Evolutionary conservation across 2,797 vertebrate species (phyloP).

Genomic region (Botia kubotai): DNA sequence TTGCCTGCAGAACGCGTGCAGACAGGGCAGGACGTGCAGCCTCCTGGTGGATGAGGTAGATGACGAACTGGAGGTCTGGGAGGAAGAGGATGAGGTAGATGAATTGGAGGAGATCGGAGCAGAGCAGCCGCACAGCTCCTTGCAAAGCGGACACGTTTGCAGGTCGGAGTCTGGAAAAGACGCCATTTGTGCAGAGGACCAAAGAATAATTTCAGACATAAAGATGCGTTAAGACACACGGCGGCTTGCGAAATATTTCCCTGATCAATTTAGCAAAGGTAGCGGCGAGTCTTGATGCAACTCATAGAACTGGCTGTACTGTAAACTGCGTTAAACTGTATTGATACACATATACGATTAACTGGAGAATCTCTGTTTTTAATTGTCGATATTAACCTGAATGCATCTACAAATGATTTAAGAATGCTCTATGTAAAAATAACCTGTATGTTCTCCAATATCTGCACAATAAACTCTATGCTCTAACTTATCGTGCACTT

Average conservation of each 20-base stretch:
- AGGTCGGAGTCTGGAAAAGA: constrained; percentile 85
- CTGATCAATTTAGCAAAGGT: constrained; percentile 15
- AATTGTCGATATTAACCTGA: background rate
- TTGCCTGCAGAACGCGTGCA: constrained; percentile 87
- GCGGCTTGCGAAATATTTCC: constrained; percentile 27
- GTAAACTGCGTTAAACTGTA: background rate
- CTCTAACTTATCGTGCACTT: constrained; percentile 36
- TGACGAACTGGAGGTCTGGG: constrained; percentile 80
- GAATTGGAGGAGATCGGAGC: constrained; percentile 84
- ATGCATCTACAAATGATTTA: background rate
- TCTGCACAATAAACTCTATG: constrained; percentile 11
- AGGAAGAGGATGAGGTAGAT: constrained; percentile 84
- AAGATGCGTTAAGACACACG: constrained; percentile 41
- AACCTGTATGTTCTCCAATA: background rate
- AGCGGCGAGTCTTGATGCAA: background rate
- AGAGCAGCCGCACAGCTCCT: constrained; percentile 86
- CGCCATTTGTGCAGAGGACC: constrained; percentile 75
- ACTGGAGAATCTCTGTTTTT: background rate
- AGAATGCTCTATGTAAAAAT: background rate
- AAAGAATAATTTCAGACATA: constrained; percentile 47
- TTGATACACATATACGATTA: background rate
- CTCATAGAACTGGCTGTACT: background rate
- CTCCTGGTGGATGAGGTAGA: constrained; percentile 77
- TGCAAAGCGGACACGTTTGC: constrained; percentile 85
- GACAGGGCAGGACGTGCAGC: constrained; percentile 85